Evolutionary conservation across 2,797 vertebrate species (phyloP).

Genomic region (Agapornis canus): DNA sequence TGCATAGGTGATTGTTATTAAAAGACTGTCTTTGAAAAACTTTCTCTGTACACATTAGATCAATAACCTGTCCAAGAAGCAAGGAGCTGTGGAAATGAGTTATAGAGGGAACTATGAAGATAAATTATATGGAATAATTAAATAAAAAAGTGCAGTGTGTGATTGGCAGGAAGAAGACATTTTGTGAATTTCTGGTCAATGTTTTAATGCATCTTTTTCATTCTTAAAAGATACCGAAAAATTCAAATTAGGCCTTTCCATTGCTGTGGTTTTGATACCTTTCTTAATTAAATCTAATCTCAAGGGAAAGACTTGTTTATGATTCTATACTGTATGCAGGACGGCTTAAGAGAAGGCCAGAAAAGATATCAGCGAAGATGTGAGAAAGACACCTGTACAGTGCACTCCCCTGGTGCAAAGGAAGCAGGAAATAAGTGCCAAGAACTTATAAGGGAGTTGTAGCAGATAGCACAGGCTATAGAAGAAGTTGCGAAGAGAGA

Average conservation of each 20-base stretch:
- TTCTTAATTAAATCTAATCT: constrained; percentile 23
- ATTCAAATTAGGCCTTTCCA: not conserved
- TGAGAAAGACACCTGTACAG: accelerated
- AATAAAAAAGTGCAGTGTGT: constrained; percentile 5
- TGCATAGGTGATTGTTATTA: constrained; percentile 34
- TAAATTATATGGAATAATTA: constrained; percentile 52
- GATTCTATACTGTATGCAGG: not conserved
- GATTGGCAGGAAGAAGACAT: constrained; percentile 8
- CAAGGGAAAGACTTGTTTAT: constrained; percentile 1
- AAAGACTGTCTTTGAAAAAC: constrained; percentile 35
- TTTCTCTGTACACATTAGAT: constrained; percentile 21
- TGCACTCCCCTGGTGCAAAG: not conserved
- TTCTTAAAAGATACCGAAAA: not conserved
- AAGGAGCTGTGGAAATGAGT: constrained; percentile 56
- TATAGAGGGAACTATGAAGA: constrained; percentile 32
- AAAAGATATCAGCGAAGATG: not conserved
- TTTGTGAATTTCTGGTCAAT: not conserved
- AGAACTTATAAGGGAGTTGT: not conserved
- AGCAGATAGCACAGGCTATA: not conserved
- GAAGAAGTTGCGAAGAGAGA: not conserved
- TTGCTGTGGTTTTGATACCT: not conserved
- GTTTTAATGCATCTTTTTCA: not conserved
- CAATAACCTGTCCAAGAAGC: constrained; percentile 61
- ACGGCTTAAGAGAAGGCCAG: not conserved
- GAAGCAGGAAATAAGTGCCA: not conserved